These are phyloP conservation scores for Anolis carolinensis DNA, from an alignment of 2,113 vertebrate genomes.

Conservation along the genomic window DNA sequence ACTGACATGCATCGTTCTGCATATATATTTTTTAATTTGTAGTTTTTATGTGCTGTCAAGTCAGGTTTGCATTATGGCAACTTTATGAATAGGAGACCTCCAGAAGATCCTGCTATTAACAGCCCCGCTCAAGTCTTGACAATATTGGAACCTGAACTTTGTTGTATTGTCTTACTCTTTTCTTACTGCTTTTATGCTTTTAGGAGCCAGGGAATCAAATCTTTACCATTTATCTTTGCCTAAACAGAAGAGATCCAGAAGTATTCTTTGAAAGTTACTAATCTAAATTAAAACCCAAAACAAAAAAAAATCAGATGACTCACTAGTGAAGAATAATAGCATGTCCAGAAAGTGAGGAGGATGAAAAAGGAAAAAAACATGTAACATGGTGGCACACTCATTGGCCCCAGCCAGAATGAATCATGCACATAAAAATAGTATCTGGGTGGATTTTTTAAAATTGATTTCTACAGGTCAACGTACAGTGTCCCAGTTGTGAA, in stretches of 20 bases:
- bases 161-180: neutral
- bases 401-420: neutral
- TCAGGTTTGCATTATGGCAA: too few relatives aligned
- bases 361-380: neutral
- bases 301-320: neutral
- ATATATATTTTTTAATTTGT: neutral
- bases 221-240: neutral
- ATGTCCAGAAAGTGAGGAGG: neutral
- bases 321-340: neutral
- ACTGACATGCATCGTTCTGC: neutral
- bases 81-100: neutral
- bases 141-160: neutral
- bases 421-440: neutral
- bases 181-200: neutral
- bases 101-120: too few relatives aligned
- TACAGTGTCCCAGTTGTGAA: neutral
- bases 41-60: too few relatives aligned
- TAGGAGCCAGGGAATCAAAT: neutral
- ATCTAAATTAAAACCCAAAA: neutral
- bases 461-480: neutral
- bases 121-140: too few relatives aligned
- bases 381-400: neutral
- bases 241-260: neutral
- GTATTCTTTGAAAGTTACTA: neutral
- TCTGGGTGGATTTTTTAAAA: neutral